These are phyloP conservation scores for Atlantisia rogersi DNA, from an alignment of 2,113 vertebrate genomes.

Conservation along the genomic window DNA sequence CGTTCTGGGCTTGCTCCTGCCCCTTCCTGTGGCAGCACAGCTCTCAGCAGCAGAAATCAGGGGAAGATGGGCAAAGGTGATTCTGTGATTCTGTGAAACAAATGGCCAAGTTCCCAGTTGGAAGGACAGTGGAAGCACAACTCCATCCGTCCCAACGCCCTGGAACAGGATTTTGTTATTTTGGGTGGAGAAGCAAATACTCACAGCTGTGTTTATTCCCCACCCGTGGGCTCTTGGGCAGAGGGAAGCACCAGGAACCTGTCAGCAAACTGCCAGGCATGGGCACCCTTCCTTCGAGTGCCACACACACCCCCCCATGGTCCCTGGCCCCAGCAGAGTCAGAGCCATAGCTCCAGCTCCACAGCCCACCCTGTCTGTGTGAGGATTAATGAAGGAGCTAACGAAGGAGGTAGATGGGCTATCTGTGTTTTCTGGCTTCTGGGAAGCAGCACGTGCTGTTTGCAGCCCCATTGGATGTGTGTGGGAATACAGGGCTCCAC, in stretches of 20 bases:
- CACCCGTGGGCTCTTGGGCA: background rate
- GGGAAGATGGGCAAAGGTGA: background rate
- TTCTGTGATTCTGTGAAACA: background rate
- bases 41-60: background rate
- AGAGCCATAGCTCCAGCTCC: background rate
- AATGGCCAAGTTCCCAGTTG: background rate
- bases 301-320: accelerated
- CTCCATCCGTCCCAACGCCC: accelerated
- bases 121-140: background rate
- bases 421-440: background rate
- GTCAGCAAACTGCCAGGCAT: background rate
- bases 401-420: accelerated
- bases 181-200: background rate
- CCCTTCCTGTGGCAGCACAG: background rate
- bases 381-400: background rate
- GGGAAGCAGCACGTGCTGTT: background rate
- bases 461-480: too few relatives aligned
- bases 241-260: background rate
- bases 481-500: background rate
- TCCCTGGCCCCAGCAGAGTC: background rate
- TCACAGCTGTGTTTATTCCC: slow-evolving; percentile 18
- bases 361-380: background rate
- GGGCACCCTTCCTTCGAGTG: background rate
- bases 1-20: background rate
- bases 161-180: slow-evolving; percentile 7